Evolutionary conservation across 2,888 invertebrate species (phyloP), one percentile per base, ranked within the genome.

Genomic region (Chironomus riparius): DNA sequence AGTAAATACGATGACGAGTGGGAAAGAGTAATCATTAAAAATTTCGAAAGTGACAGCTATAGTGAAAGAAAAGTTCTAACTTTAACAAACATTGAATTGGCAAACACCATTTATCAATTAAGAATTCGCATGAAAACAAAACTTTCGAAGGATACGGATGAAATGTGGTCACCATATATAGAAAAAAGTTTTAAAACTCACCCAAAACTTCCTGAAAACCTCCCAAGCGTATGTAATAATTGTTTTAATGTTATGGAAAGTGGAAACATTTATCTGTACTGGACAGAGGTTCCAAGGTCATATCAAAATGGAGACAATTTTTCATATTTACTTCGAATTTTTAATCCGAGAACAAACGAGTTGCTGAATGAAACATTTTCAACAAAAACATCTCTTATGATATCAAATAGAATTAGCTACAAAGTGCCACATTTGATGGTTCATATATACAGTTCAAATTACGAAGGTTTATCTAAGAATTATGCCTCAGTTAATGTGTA

Each of bases 161-260:
- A 56, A 6, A 48, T 68, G 48, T 76, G 76, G 76, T 76, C 76
- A 2, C 5, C 50, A 56, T 68, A 38, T 38, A 15, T 22, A 6
- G 15, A 24, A 50, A 56, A 22, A 13, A 24, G 7, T 10, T 69
- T 76, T 22, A 76, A 56, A 69, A 76, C 76, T 3, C 21, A 12
- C 4, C 24, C 76, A 18, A 56, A 28, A 48, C 10, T 56, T 15
- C 69, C 76, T 10, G 69, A 76, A 13, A 56, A 10, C 3, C 12
- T 47, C 4, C 69, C 69, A 18, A 18, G 18, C 2, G 47, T 62
- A 12, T 76, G 76, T 13, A 15, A 13, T 12, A 56, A 48, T 38
- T 76, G 76, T 13, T 76, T 56, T 15, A 50, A 68, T n/a, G 28
- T 50, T 3, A 76, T 76, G 69, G 76, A 76, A 2, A 76, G 69